Conservation (phyloP, 2,113 vertebrate species). For the Polypterus bichir region DNA sequence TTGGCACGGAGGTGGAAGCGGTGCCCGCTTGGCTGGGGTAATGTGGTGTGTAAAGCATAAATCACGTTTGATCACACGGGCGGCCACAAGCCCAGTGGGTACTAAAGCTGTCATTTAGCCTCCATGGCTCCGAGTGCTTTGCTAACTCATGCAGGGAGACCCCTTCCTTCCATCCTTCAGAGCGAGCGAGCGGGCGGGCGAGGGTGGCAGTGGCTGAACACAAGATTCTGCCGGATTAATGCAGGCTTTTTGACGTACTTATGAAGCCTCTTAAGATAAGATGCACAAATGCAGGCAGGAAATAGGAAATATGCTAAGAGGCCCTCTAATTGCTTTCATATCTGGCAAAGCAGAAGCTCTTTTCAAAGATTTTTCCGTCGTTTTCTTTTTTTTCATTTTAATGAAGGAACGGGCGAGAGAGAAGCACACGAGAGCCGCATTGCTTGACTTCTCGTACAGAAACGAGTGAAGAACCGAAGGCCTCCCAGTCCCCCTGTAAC, state of each 20-base stretch:
- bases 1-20: too few relatives aligned
- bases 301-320: slow-evolving; percentile 15
- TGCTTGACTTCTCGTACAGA: too few relatives aligned
- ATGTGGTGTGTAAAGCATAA: slow-evolving; percentile 11
- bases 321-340: slow-evolving; percentile 21
- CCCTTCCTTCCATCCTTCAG: not conserved
- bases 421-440: too few relatives aligned
- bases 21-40: slow-evolving; percentile 3
- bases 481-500: too few relatives aligned
- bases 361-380: slow-evolving; percentile 3
- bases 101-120: slow-evolving; percentile 16
- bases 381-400: not conserved
- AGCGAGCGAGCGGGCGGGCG: too few relatives aligned
- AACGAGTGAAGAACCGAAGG: too few relatives aligned
- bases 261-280: slow-evolving; percentile 20
- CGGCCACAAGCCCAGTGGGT: slow-evolving; percentile 7
- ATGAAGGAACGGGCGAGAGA: slow-evolving; percentile 19
- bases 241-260: slow-evolving; percentile 15
- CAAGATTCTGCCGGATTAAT: slow-evolving; percentile 11
- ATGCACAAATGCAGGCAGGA: slow-evolving; percentile 17
- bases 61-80: slow-evolving; percentile 13
- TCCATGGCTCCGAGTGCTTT: slow-evolving; percentile 10
- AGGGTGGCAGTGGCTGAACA: slow-evolving; percentile 10
- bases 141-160: slow-evolving; percentile 8
- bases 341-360: slow-evolving; percentile 22